These are phyloP conservation scores for Pimephales promelas DNA, from an alignment of 2,113 vertebrate genomes.

Conservation along the genomic window DNA sequence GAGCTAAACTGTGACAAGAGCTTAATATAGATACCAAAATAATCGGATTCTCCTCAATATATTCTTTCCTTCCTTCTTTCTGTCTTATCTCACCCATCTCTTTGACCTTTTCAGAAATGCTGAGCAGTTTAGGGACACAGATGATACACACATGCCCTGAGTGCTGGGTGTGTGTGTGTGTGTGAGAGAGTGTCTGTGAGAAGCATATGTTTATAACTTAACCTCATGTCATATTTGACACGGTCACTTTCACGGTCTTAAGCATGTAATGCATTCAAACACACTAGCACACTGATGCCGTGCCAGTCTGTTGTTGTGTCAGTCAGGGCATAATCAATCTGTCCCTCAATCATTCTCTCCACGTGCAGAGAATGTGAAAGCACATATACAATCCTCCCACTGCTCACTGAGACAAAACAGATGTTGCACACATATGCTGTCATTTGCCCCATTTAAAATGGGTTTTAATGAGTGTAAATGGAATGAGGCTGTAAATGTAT, in stretches of 20 bases:
- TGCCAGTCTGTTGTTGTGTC: slow-evolving; percentile 19
- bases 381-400: not conserved
- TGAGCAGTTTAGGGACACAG: not conserved
- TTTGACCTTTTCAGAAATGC: slow-evolving; percentile 19
- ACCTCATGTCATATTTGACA: slow-evolving; percentile 9
- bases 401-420: slow-evolving; percentile 10
- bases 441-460: not conserved
- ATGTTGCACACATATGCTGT: slow-evolving; percentile 1
- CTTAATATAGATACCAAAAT: not conserved
- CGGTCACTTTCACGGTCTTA: slow-evolving; percentile 6
- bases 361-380: slow-evolving; percentile 36
- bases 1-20: slow-evolving; percentile 12
- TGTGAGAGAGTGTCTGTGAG: not conserved
- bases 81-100: not conserved
- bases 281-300: not conserved
- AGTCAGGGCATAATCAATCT: slow-evolving; percentile 27
- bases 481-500: not conserved
- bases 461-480: slow-evolving; percentile 2
- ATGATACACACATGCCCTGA: not conserved
- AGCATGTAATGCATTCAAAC: slow-evolving; percentile 2
- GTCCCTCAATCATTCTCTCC: slow-evolving; percentile 32
- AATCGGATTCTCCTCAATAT: not conserved
- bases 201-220: not conserved
- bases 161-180: not conserved
- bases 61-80: not conserved